Conservation (phyloP, 2,888 invertebrate genomes). For the Cosmorhoe ocellata region DNA sequence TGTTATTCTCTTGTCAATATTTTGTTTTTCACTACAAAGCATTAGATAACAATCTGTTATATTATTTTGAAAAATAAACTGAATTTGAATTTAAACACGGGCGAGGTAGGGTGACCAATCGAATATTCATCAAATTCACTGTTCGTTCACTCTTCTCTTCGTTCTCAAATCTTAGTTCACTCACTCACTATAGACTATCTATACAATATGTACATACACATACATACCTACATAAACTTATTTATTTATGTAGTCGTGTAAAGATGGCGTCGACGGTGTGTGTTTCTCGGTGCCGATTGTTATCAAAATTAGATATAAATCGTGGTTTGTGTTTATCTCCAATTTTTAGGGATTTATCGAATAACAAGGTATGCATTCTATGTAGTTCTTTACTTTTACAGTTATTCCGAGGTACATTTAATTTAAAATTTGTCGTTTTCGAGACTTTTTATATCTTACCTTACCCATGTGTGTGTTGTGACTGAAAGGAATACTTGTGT, state of each 20-base stretch:
- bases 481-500: slow-evolving; percentile 49
- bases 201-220: too few species aligned
- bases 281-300: slow-evolving; percentile 83
- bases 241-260: slow-evolving; percentile 60
- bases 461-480: slow-evolving; percentile 66
- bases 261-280: slow-evolving; percentile 85
- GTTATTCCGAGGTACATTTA: slow-evolving; percentile 49
- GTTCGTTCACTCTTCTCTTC: too few species aligned
- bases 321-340: slow-evolving; percentile 81
- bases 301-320: slow-evolving; percentile 84
- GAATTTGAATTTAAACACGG: too few species aligned
- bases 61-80: too few species aligned
- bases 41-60: too few species aligned
- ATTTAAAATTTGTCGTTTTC: slow-evolving; percentile 58
- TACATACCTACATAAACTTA: too few species aligned
- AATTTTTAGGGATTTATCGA: slow-evolving; percentile 75
- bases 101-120: too few species aligned
- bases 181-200: too few species aligned
- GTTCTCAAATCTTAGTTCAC: too few species aligned
- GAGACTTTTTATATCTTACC: slow-evolving; percentile 51
- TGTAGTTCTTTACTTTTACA: slow-evolving; percentile 36
- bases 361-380: slow-evolving; percentile 71
- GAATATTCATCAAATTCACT: too few species aligned
- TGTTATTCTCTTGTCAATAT: too few species aligned
- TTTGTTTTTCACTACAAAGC: too few species aligned